phyloP scores from a whole-genome alignment of 2,113 vertebrate species.

The Protomyctophum bolini region DNA sequence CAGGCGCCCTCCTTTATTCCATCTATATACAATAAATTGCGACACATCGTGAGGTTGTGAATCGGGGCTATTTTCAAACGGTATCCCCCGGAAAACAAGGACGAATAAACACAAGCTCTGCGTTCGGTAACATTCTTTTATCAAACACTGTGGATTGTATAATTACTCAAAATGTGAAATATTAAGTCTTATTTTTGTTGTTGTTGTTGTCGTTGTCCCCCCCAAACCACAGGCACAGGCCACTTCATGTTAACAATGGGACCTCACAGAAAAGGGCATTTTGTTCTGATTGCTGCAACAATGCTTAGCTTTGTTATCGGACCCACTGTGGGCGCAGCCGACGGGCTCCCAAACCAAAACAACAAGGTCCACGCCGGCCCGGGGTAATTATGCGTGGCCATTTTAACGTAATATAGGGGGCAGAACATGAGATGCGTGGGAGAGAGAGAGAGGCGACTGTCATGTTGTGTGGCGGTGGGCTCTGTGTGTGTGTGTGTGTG shows the following conservation, averaged over 20 bases:
- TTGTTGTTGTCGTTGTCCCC: too few relatives aligned
- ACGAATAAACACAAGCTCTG: too few relatives aligned
- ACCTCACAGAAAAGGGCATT: slow-evolving; percentile 43
- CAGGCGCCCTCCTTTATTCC: too few relatives aligned
- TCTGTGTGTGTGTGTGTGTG: slow-evolving; percentile 14
- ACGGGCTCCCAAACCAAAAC: slow-evolving; percentile 66
- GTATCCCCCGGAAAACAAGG: too few relatives aligned
- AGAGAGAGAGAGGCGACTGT: slow-evolving; percentile 56
- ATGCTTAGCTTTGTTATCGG: slow-evolving; percentile 48
- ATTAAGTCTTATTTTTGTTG: not conserved
- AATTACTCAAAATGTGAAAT: slow-evolving; percentile 38
- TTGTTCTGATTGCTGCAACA: slow-evolving; percentile 42
- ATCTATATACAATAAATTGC: too few relatives aligned
- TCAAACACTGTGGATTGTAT: slow-evolving; percentile 26
- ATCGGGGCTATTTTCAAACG: too few relatives aligned
- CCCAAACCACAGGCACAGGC: slow-evolving; percentile 9
- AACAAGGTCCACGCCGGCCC: slow-evolving; percentile 59
- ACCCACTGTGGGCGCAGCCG: slow-evolving; percentile 47
- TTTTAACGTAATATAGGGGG: slow-evolving; percentile 62
- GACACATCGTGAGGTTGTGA: too few relatives aligned
- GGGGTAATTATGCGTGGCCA: slow-evolving; percentile 61
- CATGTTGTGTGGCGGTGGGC: slow-evolving; percentile 45
- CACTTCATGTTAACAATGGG: slow-evolving; percentile 19
- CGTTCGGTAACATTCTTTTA: not conserved
- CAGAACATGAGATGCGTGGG: slow-evolving; percentile 76